Base-by-base conservation (phyloP, 2,888 invertebrate species). In the Nymphalis polychloros region DNA sequence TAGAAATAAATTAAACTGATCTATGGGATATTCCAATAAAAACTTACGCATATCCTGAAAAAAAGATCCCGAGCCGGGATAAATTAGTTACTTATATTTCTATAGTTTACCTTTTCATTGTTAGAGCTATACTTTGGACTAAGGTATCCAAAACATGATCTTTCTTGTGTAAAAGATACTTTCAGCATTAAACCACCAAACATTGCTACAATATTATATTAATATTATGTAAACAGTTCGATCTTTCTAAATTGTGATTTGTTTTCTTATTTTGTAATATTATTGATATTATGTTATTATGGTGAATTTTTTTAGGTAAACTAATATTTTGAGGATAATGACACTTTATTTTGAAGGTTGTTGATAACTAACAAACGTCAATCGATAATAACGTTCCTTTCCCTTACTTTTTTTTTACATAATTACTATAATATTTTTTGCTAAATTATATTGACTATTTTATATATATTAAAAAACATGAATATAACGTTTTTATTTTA, bases 91-190 rank as follows among this genome's bases (percentile, higher is more conserved):
- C 59, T 63, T 16, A 57, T 19, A 62, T 50, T 60, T 65, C 59
- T 69, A 69, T 57, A 27, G 68, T 71, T 79, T 81, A 89, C 91
- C 84, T 90, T 88, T 76, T 88, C 88, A 78, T 85, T 88, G 69
- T 86, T 89, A 60, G 87, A 83, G 71, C 86, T 87, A 82, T 91
- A 90, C 83, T 90, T 90, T 79, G 88, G 80, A 85, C 84, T 92
- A 76, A 92, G 84, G 77, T 90, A 91, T 1, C 87, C 90, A 76
- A 92, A 92, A 77, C 92, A 91, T 76, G 88, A 85, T 77, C 86
- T 88, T 81, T 91, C 91, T 71, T 87, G 87, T 31, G 85, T 86
- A 76, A 81, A 86, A 35, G 77, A 73, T 31, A 92, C 83, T 84
- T 85, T 89, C n/a, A 92, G 78, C 71, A 83, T 83, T 19, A 87